Base-by-base conservation (phyloP, 2,797 vertebrate genomes). In the Naso thynnoides region DNA sequence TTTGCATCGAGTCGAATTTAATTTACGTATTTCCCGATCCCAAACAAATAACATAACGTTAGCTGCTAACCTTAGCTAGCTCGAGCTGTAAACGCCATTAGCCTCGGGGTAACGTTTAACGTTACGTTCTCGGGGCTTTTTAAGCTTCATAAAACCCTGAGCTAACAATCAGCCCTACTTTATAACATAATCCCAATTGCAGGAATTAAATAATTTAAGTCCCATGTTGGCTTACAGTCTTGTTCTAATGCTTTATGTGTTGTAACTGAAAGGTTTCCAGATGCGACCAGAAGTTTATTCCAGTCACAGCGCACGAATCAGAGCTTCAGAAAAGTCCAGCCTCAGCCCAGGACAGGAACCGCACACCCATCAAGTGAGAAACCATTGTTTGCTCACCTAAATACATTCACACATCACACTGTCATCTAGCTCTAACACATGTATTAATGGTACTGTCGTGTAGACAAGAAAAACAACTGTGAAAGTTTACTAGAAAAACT, bases 351-450 rank as follows among this genome's bases (percentile, higher is more conserved):
- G 41, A 49, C 71, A 38, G 54, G 73, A 78, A 33, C 48, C 62
- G 70, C 76, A 70, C 60, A 50, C 42, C 36, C 79, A 6, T 47
- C 78, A 72, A 73, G 95, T 95, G 59, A 92, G 89, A 45, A 70
- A 42, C 14, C 27, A 33, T 24, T 19, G 18, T 63, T 65, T 39
- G 27, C 15, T 24, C 26, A 49, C 14, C 3, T 45, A 19, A 18
- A 27, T 41, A 19, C 7, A 36, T 58, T 42, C 1, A 45, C 5
- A 27, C 33, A n/a, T n/a, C 11, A 27, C 14, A 23, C 3, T 31
- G 18, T 23, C 33, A n/a, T 54, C 33, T 49, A 69, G 3, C 49
- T 36, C 11, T 13, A 14, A 23, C 31, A 36, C 1, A 3, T 52
- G 15, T 21, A 8, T 45, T n/a, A 8, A 15, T 44, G 9, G 33